A percentile compares a stretch with the other conserved stretches of the same genome.
phyloP scores from a whole-genome alignment of 2,113 vertebrate species.

The Phyllopteryx taeniolatus region DNA sequence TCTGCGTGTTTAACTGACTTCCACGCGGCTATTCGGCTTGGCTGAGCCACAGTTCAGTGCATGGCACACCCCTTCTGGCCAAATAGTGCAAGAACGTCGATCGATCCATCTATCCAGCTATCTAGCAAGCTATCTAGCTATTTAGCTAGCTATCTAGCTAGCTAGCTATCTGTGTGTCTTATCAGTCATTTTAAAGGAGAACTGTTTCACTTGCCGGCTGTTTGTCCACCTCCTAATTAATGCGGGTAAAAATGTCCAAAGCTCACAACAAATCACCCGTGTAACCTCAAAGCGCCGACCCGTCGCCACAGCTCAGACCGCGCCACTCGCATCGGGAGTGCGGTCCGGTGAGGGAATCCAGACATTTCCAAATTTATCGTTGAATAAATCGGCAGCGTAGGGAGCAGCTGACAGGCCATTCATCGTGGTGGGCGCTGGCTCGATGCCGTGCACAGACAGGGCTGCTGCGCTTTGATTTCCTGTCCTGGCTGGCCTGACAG shows the following conservation, averaged over 20 bases:
- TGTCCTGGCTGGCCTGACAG: conserved; percentile 67
- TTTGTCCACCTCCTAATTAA: conserved; percentile 13
- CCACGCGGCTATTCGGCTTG: no score
- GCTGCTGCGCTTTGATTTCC: conserved; percentile 75
- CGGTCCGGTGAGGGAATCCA: conserved; percentile 51
- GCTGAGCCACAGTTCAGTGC: no score
- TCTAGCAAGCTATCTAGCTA: no score
- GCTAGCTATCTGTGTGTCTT: background rate
- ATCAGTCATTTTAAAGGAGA: background rate
- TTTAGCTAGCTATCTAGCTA: background rate
- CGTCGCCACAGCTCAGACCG: conserved; percentile 26
- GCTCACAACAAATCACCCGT: background rate
- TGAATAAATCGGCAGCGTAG: conserved; percentile 70
- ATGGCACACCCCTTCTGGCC: no score
- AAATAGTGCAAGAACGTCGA: no score
- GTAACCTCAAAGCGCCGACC: conserved; percentile 27
- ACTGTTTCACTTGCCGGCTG: conserved; percentile 10
- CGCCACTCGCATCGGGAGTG: conserved; percentile 43
- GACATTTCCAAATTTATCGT: conserved; percentile 75
- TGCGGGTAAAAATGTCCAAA: conserved; percentile 15
- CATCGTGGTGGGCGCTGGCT: conserved; percentile 57
- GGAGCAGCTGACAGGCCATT: conserved; percentile 69
- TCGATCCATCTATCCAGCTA: no score
- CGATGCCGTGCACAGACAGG: conserved; percentile 56
- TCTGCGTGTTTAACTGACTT: no score